A percentile compares a stretch with the other conserved stretches of the same genome.
Evolutionary conservation across 2,113 vertebrate genomes (phyloP).

Genomic region (Montifringilla adamsi): DNA sequence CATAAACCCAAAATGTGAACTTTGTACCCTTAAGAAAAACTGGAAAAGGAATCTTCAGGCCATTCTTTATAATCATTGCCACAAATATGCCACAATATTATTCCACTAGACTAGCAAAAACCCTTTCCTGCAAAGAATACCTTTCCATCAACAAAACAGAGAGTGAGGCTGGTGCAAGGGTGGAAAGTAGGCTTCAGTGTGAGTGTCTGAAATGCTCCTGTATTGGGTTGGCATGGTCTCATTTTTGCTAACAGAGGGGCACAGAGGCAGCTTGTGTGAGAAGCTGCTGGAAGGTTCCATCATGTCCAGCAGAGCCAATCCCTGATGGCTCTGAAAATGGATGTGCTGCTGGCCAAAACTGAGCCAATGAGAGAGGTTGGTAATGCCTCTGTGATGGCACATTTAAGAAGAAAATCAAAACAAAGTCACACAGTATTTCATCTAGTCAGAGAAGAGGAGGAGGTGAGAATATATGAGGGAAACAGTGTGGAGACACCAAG

Average conservation of each 20-base stretch:
- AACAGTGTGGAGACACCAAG: fast-evolving
- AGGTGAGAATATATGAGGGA: not conserved
- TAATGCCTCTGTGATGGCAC: not conserved
- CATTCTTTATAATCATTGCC: not conserved
- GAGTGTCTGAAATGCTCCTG: not conserved
- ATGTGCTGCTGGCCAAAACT: not conserved
- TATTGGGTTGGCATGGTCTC: not conserved
- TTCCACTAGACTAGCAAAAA: not conserved
- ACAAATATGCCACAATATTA: not conserved
- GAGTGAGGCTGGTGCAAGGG: not conserved
- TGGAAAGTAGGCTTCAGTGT: not conserved
- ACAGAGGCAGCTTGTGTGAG: not conserved
- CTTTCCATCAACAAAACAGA: not conserved
- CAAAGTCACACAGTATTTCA: not conserved
- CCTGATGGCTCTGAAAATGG: not conserved
- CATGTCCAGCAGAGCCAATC: not conserved
- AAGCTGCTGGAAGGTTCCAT: not conserved
- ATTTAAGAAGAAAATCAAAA: not conserved
- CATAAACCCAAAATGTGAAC: not conserved
- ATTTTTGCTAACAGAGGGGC: not conserved
- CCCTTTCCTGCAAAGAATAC: not conserved
- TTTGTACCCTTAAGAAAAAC: not conserved
- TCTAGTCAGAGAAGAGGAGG: not conserved
- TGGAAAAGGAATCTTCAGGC: not conserved
- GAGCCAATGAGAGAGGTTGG: not conserved